A percentile compares a stretch with the other conserved stretches of the same genome.
phyloP scores from a whole-genome alignment of 1,140 invertebrate species.

The Drosophila sturtevanti region DNA sequence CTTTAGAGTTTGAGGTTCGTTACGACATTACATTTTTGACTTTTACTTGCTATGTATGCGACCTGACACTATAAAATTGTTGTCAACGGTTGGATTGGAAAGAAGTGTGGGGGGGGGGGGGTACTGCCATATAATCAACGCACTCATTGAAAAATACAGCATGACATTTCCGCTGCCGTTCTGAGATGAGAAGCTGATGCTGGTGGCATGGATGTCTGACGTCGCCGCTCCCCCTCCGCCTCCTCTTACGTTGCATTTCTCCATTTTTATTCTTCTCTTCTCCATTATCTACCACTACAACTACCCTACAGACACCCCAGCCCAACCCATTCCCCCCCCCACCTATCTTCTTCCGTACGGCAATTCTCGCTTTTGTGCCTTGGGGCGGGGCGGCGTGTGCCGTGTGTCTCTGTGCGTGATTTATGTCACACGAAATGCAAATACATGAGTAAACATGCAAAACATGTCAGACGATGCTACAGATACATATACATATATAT shows the following conservation, averaged over 20 bases:
- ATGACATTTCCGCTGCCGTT: slow-evolving; percentile 65
- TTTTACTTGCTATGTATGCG: background rate
- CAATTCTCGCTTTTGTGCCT: slow-evolving; percentile 64
- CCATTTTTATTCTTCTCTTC: slow-evolving; percentile 12
- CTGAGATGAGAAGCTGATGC: slow-evolving; percentile 9
- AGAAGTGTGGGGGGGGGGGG: slow-evolving; percentile 12
- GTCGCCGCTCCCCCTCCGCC: slow-evolving; percentile 35
- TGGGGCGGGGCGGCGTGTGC: slow-evolving; percentile 64
- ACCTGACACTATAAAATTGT: slow-evolving; percentile 1
- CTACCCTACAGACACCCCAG: background rate
- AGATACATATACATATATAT: slow-evolving; percentile 33
- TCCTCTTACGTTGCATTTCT: slow-evolving; percentile 1
- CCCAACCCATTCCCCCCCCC: background rate
- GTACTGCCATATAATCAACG: slow-evolving; percentile 63
- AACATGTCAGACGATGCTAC: slow-evolving; percentile 46
- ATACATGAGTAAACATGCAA: slow-evolving; percentile 77
- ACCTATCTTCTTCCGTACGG: slow-evolving; percentile 13
- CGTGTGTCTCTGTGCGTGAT: slow-evolving; percentile 47
- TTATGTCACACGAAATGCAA: slow-evolving; percentile 79
- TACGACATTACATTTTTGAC: background rate
- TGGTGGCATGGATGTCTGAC: slow-evolving; percentile 7
- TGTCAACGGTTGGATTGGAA: background rate
- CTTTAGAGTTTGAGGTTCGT: slow-evolving; percentile 27
- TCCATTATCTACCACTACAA: background rate
- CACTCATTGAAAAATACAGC: slow-evolving; percentile 74